Evolutionary conservation across 2,113 vertebrate species (phyloP).

Genomic region (Xiphophorus couchianus): DNA sequence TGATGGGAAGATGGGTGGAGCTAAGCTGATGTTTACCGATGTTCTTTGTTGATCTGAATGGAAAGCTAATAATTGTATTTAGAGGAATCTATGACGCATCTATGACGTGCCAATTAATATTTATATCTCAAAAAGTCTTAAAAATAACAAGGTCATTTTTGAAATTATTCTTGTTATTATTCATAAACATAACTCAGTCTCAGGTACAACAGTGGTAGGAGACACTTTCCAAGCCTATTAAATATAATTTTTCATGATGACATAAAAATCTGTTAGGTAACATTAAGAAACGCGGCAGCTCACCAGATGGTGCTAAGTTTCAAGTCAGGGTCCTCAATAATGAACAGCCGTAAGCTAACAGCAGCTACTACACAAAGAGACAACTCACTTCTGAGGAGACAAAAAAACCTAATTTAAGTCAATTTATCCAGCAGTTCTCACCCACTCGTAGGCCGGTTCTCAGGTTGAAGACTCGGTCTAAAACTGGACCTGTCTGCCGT

Average conservation of each 20-base stretch:
- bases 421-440: constrained; percentile 49
- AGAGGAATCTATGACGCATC: neutral
- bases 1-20: neutral
- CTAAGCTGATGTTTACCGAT: neutral
- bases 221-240: neutral
- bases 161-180: neutral
- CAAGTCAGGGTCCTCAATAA: neutral
- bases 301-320: constrained; percentile 8
- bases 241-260: neutral
- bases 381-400: constrained; percentile 4
- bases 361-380: constrained; percentile 31
- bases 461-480: constrained; percentile 19
- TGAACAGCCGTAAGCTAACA: neutral
- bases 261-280: neutral
- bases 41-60: neutral
- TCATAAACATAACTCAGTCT: neutral
- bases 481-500: constrained; percentile 14
- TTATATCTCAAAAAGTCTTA: neutral
- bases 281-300: neutral
- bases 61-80: neutral
- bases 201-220: neutral
- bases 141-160: neutral
- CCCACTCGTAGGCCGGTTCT: constrained; percentile 17
- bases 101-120: neutral
- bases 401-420: constrained; percentile 43